Base-by-base conservation (phyloP, 1,140 invertebrate genomes). In the Saccostrea cuccullata region DNA sequence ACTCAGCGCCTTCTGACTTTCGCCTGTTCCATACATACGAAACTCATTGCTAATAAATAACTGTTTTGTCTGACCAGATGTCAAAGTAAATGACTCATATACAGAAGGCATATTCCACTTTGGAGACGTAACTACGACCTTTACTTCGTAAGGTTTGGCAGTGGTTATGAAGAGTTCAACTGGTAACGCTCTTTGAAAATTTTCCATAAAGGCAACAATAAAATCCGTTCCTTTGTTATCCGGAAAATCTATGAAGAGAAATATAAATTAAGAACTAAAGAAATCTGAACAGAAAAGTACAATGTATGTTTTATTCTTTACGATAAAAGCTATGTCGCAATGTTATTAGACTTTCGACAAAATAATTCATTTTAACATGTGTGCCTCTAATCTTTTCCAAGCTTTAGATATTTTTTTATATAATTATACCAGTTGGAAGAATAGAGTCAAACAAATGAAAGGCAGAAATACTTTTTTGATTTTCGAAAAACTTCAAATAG, bases 121-220 rank as follows among this genome's bases (percentile, higher is more conserved):
- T 23, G 91, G 90, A 26, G 88, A 60, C 5, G 90, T 90, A 17
- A 91, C 88, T 0, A 26, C 86, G 55, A 92, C 91, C 30, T 85
- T 64, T 26, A 89, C 89, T n/a, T 30, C 55, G 1, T 82, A 89
- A 47, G 89, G 90, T 17, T 87, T 85, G 26, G 88, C 86, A 11
- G 91, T 91, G 0, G 91, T 92, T n/a, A 92, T 89, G 73, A 90
- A 92, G 11, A 91, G 60, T 85, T 92, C 91, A 4, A 92, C 83
- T 5, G 84, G 73, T 84, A 30, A 58, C 4, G 36, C 55, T 9
- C 12, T 60, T 20, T 23, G 36, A 55, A 77, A 67, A 47, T 87
- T 83, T 23, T 87, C 85, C 85, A 89, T 88, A 82, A 83, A 89
- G 0, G 47, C 89, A n/a, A 89, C 86, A n/a, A 89, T 60, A 47